Evolutionary conservation across 2,888 invertebrate genomes (phyloP).

Genomic region (Nowickia ferox): DNA sequence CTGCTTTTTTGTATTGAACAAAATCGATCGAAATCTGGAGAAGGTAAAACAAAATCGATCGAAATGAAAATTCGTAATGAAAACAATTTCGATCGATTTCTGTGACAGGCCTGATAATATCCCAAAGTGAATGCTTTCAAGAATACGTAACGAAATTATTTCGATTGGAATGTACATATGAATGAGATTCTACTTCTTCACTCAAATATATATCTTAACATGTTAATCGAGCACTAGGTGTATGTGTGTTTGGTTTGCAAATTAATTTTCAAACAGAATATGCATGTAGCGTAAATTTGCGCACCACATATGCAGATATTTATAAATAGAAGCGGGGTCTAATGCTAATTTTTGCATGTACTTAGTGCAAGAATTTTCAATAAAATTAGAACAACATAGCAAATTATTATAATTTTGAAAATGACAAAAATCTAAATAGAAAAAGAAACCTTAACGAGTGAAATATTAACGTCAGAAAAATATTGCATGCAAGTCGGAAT

Average conservation of each 20-base stretch:
- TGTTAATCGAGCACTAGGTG: background rate
- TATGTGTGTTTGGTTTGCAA: constrained; percentile 40
- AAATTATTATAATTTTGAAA: constrained; percentile 59
- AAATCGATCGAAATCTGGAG: too few species aligned
- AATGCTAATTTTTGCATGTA: constrained; percentile 55
- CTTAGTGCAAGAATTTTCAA: constrained; percentile 52
- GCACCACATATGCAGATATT: constrained; percentile 11
- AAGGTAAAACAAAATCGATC: too few species aligned
- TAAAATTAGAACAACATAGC: constrained; percentile 57
- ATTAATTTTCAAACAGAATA: constrained; percentile 42
- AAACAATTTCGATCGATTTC: too few species aligned
- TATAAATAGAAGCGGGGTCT: constrained; percentile 63
- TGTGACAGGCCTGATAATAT: too few species aligned
- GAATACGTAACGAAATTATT: too few species aligned
- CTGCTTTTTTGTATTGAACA: too few species aligned
- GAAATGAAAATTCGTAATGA: too few species aligned
- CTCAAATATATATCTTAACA: too few species aligned
- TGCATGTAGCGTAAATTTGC: constrained; percentile 25
- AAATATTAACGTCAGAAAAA: constrained; percentile 28
- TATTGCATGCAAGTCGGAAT: constrained; percentile 2
- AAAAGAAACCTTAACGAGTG: constrained; percentile 43
- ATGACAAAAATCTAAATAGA: constrained; percentile 15
- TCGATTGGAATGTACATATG: too few species aligned
- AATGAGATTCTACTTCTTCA: too few species aligned
- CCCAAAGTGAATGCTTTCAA: too few species aligned